Conservation (phyloP, 2,113 vertebrate species). For the Periophthalmus modestus region DNA sequence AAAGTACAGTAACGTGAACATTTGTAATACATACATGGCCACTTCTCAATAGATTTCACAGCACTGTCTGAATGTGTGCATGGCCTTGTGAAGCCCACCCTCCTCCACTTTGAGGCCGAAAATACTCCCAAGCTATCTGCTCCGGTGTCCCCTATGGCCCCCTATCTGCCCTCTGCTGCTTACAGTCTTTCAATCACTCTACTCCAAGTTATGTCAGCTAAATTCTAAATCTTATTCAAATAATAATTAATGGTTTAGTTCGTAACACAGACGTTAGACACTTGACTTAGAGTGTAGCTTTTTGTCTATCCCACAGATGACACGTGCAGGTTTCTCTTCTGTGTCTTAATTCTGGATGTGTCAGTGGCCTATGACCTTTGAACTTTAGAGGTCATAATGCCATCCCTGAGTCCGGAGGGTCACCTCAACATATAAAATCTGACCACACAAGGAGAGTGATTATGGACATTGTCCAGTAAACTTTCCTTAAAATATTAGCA, state of each 20-base stretch:
- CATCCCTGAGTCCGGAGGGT: background rate
- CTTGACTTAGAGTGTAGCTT: background rate
- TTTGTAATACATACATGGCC: background rate
- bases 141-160: slow-evolving; percentile 40
- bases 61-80: slow-evolving; percentile 45
- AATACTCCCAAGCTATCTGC: slow-evolving; percentile 46
- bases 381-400: slow-evolving; percentile 10
- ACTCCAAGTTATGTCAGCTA: background rate
- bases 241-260: background rate
- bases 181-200: background rate
- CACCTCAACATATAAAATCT: slow-evolving; percentile 1
- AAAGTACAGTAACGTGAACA: background rate
- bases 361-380: background rate
- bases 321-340: background rate
- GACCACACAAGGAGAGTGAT: slow-evolving; percentile 4
- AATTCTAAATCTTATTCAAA: background rate
- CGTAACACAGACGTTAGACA: background rate
- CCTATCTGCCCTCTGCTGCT: slow-evolving; percentile 9
- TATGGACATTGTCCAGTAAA: background rate
- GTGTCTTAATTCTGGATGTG: slow-evolving; percentile 9
- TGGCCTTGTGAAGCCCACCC: slow-evolving; percentile 57
- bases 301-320: background rate
- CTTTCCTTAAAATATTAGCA: background rate
- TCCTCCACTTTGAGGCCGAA: slow-evolving; percentile 36
- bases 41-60: slow-evolving; percentile 48